These are phyloP conservation scores for Cryptocheilus praepositus DNA, from an alignment of 2,888 invertebrate genomes.

Conservation along the genomic window DNA sequence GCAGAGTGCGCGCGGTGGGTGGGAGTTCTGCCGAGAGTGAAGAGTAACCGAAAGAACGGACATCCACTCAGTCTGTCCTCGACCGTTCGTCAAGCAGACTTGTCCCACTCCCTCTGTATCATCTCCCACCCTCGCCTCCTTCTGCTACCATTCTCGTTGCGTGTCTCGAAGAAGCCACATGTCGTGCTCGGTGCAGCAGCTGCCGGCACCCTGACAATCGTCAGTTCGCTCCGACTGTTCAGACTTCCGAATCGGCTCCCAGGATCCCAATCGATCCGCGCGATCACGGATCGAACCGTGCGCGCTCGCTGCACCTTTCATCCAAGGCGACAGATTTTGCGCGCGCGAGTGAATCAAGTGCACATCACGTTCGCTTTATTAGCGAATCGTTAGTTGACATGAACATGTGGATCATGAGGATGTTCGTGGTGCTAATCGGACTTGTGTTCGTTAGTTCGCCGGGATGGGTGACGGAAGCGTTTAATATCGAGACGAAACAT, in stretches of 20 bases:
- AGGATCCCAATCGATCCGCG: neutral
- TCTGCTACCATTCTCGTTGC: conserved; percentile 30
- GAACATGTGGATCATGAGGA: conserved; percentile 49
- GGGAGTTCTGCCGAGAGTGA: conserved; percentile 45
- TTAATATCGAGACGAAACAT: conserved; percentile 70
- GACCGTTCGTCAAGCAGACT: conserved; percentile 66
- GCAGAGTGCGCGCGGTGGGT: conserved; percentile 36
- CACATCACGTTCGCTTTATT: conserved; percentile 28
- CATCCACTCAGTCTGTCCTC: conserved; percentile 66
- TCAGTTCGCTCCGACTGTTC: neutral
- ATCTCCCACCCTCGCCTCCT: conserved; percentile 2
- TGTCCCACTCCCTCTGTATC: conserved; percentile 36
- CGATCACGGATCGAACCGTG: too few species aligned
- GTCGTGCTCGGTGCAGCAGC: conserved; percentile 41
- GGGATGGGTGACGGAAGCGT: conserved; percentile 53
- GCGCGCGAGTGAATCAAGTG: conserved; percentile 9
- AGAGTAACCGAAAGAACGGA: conserved; percentile 55
- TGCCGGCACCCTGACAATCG: conserved; percentile 40
- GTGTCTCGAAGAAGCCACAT: conserved; percentile 44
- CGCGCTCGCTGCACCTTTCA: neutral
- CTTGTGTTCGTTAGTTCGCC: conserved; percentile 42
- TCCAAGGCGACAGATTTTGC: neutral
- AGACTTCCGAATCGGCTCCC: neutral
- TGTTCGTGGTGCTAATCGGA: conserved; percentile 43
- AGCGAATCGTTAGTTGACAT: conserved; percentile 19